phyloP scores from a whole-genome alignment of 2,888 invertebrate species.

The Apodemia zela region DNA sequence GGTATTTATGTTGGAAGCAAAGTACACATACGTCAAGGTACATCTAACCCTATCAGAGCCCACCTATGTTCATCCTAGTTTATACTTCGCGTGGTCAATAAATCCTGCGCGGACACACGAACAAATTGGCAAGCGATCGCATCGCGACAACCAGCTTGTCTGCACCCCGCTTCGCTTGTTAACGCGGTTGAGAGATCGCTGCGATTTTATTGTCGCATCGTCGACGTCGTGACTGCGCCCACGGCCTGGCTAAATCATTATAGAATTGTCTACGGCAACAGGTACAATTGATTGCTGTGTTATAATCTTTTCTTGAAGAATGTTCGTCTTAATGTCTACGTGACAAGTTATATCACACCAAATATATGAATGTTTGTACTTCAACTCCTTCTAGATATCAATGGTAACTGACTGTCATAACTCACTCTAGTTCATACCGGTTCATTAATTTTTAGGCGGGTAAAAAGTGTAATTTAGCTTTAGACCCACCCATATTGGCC shows the following conservation, averaged over 20 bases:
- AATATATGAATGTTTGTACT: no score
- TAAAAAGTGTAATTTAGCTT: no score
- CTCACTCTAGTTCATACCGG: no score
- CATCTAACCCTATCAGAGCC: constrained; percentile 31
- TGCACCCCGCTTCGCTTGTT: constrained; percentile 51
- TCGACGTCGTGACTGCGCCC: constrained; percentile 49
- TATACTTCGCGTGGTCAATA: constrained; percentile 63
- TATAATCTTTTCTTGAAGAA: constrained; percentile 17
- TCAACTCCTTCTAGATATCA: no score
- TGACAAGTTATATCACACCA: no score
- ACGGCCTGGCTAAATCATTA: constrained; percentile 37
- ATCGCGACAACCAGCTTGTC: constrained; percentile 51
- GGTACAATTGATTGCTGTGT: constrained; percentile 23
- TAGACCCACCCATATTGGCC: no score
- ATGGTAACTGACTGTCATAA: no score
- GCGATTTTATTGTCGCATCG: constrained; percentile 49
- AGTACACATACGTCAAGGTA: neutral
- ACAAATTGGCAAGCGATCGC: constrained; percentile 70
- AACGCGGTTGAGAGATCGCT: constrained; percentile 45
- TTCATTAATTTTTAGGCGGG: no score
- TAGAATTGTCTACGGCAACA: constrained; percentile 22
- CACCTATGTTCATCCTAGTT: constrained; percentile 48
- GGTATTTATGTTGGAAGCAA: neutral
- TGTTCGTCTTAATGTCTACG: neutral
- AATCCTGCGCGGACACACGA: constrained; percentile 64